phyloP scores from a whole-genome alignment of 2,888 invertebrate species.

The Rhimphoctona megacephalus region DNA sequence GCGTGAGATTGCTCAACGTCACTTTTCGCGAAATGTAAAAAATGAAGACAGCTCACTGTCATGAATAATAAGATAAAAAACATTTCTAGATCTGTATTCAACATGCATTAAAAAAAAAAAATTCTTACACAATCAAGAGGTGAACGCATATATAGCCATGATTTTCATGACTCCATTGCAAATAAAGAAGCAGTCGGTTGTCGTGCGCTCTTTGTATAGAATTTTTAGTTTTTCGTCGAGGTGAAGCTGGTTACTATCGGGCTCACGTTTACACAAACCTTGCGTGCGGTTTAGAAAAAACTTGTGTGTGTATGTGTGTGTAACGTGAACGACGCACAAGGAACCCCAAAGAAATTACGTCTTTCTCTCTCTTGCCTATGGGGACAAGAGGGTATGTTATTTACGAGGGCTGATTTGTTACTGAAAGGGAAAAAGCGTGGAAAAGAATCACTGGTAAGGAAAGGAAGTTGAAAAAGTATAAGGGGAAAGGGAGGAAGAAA shows the following conservation, averaged over 20 bases:
- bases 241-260: background rate
- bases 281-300: background rate
- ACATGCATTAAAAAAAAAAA: background rate
- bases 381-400: background rate
- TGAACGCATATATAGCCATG: background rate
- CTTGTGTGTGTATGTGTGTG: background rate
- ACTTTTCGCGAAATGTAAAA: background rate
- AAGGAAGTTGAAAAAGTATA: background rate
- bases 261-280: background rate
- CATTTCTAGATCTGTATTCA: background rate
- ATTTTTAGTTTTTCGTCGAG: background rate
- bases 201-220: background rate
- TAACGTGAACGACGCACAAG: slow-evolving; percentile 3
- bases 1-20: background rate
- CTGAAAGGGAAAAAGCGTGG: slow-evolving; percentile 18
- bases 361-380: background rate
- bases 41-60: background rate
- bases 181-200: background rate
- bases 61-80: background rate
- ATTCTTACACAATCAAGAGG: background rate
- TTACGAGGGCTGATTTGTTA: slow-evolving; percentile 11
- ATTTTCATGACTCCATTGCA: background rate
- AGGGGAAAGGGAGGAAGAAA: slow-evolving; percentile 19
- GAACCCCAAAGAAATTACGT: background rate
- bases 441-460: slow-evolving; percentile 6